Evolutionary conservation across 2,888 invertebrate species (phyloP).

Genomic region (Pedicia rivosa): DNA sequence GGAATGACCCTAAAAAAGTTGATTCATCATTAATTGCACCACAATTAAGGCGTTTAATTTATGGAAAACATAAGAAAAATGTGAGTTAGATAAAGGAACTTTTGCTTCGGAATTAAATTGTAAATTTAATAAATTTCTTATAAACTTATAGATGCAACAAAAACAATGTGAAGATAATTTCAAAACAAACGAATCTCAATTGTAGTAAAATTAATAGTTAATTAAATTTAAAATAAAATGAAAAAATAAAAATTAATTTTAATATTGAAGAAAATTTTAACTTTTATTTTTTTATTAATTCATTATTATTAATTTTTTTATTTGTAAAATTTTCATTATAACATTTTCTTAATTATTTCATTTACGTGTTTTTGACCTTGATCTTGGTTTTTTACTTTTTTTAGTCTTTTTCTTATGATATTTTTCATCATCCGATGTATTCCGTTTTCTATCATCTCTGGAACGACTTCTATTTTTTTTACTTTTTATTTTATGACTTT

Average conservation of each 20-base stretch:
- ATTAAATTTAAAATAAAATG: not conserved
- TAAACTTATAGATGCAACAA: not conserved
- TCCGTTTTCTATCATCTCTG: constrained; percentile 16
- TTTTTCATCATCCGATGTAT: constrained; percentile 16
- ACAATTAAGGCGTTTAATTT: constrained; percentile 32
- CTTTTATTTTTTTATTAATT: not conserved
- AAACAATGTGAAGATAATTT: not conserved
- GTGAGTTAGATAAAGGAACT: not conserved
- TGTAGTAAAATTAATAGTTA: not conserved
- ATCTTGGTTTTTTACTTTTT: constrained; percentile 26
- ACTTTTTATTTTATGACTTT: constrained; percentile 15
- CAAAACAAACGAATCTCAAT: not conserved
- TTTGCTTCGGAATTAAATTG: no score
- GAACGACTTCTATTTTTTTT: constrained; percentile 16
- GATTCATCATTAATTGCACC: constrained; percentile 48
- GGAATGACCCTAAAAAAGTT: constrained; percentile 37
- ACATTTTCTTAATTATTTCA: not conserved
- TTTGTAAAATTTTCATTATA: not conserved
- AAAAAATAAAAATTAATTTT: not conserved
- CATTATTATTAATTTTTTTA: not conserved
- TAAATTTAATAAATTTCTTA: no score
- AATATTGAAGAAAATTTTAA: not conserved
- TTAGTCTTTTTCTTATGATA: constrained; percentile 26
- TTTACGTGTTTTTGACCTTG: constrained; percentile 17
- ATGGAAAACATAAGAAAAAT: constrained; percentile 1